Conservation (phyloP, 1,140 invertebrate genomes). For the Ceratina calcarata region DNA sequence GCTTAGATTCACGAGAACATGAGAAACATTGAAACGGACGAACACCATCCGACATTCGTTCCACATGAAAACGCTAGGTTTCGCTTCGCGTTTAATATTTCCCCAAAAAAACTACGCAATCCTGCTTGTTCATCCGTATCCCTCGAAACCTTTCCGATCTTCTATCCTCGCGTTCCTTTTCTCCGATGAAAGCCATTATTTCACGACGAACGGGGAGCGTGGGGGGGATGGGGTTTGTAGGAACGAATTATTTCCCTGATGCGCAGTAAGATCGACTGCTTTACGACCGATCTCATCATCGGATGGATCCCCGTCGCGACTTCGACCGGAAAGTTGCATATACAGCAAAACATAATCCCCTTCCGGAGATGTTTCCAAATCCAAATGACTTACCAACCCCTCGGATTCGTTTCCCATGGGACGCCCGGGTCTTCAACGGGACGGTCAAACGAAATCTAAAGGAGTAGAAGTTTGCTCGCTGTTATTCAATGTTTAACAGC, state of each 20-base stretch:
- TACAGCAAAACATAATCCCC: conserved; percentile 49
- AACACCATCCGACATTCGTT: no score
- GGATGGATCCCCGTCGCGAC: conserved; percentile 31
- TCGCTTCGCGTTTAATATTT: no score
- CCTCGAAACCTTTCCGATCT: no score
- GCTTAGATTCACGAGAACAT: no score
- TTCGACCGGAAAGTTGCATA: conserved; percentile 33
- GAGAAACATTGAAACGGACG: no score
- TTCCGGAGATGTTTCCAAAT: conserved; percentile 27
- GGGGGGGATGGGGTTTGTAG: not conserved
- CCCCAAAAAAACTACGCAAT: no score
- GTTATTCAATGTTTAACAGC: conserved; percentile 22
- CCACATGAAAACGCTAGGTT: no score
- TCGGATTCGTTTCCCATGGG: not conserved
- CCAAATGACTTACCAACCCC: conserved; percentile 14
- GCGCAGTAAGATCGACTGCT: conserved; percentile 24
- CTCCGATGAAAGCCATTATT: no score
- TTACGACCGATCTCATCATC: conserved; percentile 55
- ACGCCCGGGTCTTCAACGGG: no score
- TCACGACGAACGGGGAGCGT: not conserved
- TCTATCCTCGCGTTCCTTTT: no score
- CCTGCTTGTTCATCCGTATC: no score
- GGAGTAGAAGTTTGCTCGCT: no score
- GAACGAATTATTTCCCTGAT: conserved; percentile 44
- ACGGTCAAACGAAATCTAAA: conserved; percentile 3